A percentile compares a stretch with the other conserved stretches of the same genome.
phyloP scores from a whole-genome alignment of 2,113 vertebrate species.

The Gopherus flavomarginatus region DNA sequence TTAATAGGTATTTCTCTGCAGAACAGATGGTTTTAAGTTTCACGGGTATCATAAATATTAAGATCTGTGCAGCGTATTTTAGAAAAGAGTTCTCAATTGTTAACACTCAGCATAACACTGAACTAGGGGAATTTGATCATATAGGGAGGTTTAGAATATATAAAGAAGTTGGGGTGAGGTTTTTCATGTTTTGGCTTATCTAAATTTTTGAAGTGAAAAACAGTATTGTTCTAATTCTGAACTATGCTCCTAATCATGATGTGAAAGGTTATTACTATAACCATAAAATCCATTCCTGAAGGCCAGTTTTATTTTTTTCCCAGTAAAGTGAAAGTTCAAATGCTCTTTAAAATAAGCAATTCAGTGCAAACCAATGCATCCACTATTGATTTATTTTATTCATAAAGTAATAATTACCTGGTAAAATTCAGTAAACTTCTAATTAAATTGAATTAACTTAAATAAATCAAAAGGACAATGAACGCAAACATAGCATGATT shows the following conservation, averaged over 20 bases:
- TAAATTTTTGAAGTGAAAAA: background rate
- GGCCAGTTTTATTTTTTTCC: conserved; percentile 12
- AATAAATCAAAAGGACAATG: conserved; percentile 63
- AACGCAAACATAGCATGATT: conserved; percentile 57
- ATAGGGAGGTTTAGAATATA: background rate
- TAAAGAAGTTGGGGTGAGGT: background rate
- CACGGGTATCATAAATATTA: conserved; percentile 69
- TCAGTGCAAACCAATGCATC: conserved; percentile 2
- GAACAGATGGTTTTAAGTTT: conserved; percentile 71
- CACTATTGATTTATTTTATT: conserved; percentile 57
- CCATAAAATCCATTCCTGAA: background rate
- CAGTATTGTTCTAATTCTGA: background rate
- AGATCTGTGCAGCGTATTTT: conserved; percentile 38
- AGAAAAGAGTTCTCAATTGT: conserved; percentile 63
- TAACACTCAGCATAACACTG: conserved; percentile 36
- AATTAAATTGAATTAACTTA: conserved; percentile 52
- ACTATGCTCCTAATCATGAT: background rate
- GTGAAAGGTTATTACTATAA: background rate
- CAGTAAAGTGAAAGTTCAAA: conserved; percentile 13
- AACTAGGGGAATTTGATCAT: background rate
- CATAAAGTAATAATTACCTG: conserved; percentile 53
- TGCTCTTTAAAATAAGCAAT: conserved; percentile 60
- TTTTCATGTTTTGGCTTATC: conserved; percentile 10
- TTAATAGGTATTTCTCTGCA: conserved; percentile 54
- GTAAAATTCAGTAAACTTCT: conserved; percentile 51